Evolutionary conservation across 2,888 invertebrate species (phyloP).

Genomic region (Acrobasis repandana): DNA sequence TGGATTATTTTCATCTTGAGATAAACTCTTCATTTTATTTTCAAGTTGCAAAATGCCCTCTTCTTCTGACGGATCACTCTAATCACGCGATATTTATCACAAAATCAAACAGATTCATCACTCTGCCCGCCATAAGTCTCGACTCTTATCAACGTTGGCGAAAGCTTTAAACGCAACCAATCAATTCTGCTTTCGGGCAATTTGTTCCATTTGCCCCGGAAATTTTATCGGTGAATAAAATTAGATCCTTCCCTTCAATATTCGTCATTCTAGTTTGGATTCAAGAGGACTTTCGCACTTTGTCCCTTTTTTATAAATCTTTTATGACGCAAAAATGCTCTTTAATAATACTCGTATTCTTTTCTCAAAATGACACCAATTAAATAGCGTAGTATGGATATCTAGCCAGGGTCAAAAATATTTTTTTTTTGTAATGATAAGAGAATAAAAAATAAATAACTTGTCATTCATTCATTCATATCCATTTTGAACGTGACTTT

Average conservation of each 20-base stretch:
- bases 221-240: neutral
- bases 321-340: no score
- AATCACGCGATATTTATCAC: slow-evolving; percentile 2
- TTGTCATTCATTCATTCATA: no score
- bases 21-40: neutral
- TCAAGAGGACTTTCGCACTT: neutral
- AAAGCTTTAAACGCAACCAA: slow-evolving; percentile 9
- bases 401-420: no score
- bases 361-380: no score
- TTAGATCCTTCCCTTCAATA: slow-evolving; percentile 23
- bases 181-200: slow-evolving; percentile 5
- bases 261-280: neutral
- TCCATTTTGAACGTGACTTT: no score
- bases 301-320: neutral
- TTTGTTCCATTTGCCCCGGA: slow-evolving; percentile 6
- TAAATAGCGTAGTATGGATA: no score
- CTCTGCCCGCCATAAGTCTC: neutral
- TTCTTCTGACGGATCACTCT: neutral
- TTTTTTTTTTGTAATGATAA: no score
- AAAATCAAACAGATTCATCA: slow-evolving; percentile 1
- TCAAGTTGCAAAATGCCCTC: neutral
- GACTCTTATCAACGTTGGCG: slow-evolving; percentile 8
- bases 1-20: no score
- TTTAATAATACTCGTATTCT: no score
- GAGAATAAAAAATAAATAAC: no score